These are phyloP conservation scores for Chelonus insularis DNA, from an alignment of 1,140 invertebrate genomes.

Conservation along the genomic window DNA sequence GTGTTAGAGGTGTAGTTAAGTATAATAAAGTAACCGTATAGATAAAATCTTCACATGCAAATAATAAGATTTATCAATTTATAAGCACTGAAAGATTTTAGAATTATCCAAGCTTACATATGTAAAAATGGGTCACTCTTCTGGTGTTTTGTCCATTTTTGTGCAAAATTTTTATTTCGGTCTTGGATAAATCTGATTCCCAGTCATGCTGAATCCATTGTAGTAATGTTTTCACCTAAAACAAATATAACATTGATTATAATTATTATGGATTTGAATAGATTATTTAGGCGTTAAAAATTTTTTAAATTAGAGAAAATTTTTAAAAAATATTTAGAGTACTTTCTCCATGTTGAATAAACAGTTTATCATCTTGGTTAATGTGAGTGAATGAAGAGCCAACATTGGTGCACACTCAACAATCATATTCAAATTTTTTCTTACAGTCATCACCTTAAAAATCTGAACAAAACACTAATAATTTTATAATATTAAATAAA, in stretches of 20 bases:
- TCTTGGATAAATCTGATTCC: conserved; percentile 1
- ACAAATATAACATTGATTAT: too few relatives aligned
- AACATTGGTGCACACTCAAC: conserved; percentile 18
- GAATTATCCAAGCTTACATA: conserved; percentile 14
- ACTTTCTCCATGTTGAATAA: conserved; percentile 8
- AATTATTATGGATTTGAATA: too few relatives aligned
- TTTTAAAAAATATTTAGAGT: background rate
- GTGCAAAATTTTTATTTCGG: conserved; percentile 6
- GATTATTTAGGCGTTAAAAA: too few relatives aligned
- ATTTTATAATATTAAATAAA: background rate
- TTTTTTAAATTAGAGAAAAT: background rate
- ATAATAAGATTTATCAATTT: conserved; percentile 24
- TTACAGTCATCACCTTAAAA: background rate
- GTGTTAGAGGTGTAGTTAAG: conserved; percentile 17
- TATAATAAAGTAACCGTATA: conserved; percentile 12
- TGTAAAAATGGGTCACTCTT: conserved; percentile 7
- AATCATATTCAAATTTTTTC: background rate
- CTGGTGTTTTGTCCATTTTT: conserved; percentile 7
- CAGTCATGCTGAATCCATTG: conserved; percentile 7
- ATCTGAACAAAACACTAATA: background rate
- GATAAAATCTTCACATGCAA: conserved; percentile 25
- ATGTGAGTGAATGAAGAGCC: conserved; percentile 16
- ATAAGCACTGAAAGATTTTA: background rate
- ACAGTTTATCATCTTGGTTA: conserved; percentile 18
- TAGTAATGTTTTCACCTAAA: conserved; percentile 11